Conservation (phyloP, 2,888 invertebrate genomes). For the Steromphala cineraria region DNA sequence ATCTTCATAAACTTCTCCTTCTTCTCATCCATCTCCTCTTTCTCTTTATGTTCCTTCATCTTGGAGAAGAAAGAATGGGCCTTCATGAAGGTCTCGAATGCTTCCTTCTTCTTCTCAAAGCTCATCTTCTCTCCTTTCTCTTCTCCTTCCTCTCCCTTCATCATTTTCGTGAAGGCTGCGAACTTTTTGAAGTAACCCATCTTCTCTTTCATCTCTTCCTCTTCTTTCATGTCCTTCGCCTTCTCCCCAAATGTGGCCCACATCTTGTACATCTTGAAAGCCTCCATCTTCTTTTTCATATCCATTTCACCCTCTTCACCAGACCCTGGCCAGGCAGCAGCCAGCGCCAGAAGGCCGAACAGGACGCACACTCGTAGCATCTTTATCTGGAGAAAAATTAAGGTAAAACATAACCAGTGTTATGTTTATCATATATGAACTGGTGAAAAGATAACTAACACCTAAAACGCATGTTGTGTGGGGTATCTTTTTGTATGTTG, state of each 20-base stretch:
- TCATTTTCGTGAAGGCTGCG: neutral
- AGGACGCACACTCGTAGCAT: neutral
- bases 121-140: neutral
- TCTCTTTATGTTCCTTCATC: neutral
- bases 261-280: neutral
- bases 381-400: neutral
- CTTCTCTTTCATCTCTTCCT: neutral
- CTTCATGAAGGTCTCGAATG: neutral
- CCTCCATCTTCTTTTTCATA: neutral
- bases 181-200: neutral
- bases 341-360: neutral
- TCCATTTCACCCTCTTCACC: neutral
- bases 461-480: too few species aligned
- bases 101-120: neutral
- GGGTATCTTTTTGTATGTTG: too few species aligned
- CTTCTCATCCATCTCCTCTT: neutral
- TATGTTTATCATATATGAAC: too few species aligned
- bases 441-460: too few species aligned
- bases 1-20: slow-evolving; percentile 9
- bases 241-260: neutral
- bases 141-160: neutral
- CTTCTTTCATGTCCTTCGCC: neutral
- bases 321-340: neutral
- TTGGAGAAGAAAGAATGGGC: neutral
- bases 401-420: too few species aligned